Conservation (phyloP, 2,113 vertebrate genomes). For the Proteles cristata region DNA sequence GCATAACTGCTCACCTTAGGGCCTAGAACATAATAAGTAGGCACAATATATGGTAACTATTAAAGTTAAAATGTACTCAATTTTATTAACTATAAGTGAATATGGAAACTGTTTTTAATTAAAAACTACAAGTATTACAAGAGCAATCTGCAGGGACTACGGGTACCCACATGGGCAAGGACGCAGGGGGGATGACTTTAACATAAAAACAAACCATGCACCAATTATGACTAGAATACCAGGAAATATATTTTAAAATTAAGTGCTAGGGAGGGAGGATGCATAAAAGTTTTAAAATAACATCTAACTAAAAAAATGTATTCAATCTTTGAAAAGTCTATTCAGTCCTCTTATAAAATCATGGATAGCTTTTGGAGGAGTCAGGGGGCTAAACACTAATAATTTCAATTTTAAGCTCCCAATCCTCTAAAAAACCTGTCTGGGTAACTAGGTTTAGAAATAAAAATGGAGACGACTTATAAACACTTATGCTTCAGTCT, state of each 20-base stretch:
- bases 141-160: neutral
- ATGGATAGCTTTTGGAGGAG: neutral
- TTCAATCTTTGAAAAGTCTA: neutral
- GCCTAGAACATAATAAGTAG: neutral
- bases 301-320: neutral
- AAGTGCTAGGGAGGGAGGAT: neutral
- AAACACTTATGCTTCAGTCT: conserved; percentile 3
- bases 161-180: neutral
- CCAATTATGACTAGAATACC: neutral
- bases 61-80: conserved; percentile 21
- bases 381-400: neutral
- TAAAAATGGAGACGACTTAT: neutral
- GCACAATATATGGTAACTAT: neutral
- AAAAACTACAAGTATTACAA: neutral
- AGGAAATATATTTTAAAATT: neutral
- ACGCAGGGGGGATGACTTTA: neutral
- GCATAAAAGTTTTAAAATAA: neutral
- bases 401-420: neutral
- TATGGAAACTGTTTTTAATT: neutral
- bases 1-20: neutral
- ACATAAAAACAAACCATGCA: conserved; percentile 22
- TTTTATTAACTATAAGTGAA: neutral
- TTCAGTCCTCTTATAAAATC: neutral
- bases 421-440: conserved; percentile 34
- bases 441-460: conserved; percentile 28